Evolutionary conservation across 2,888 invertebrate genomes (phyloP), one percentile per base, ranked within the genome.

Genomic region (Anoplius nigerrimus): DNA sequence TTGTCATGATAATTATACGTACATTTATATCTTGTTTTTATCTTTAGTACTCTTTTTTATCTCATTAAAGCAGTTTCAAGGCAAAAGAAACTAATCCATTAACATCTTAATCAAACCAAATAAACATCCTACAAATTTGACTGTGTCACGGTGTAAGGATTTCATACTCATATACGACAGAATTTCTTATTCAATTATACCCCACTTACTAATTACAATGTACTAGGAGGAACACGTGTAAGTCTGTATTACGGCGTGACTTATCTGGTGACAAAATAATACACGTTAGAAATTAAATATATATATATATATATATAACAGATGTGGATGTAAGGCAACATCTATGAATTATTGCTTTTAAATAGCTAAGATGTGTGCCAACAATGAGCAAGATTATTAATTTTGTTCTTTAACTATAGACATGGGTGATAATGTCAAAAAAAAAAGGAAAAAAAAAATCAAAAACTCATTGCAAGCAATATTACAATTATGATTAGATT

Each of bases 221-320:
- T 59, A 67, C 48, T 22, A 66, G 27, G 64, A 62, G 51, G 56
- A 34, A 60, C 54, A 62, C 54, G 56, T 46, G 61, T 61, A 69
- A 51, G 53, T 46, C 54, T 34, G 18, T 66, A 51, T 58, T 53
- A 18, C 21, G 15, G 24, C 53, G 8, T 61, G 27, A 60, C 60
- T 60, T 60, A 57, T 57, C 43, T 52, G 3, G 24, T 62, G 67
- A 63, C 34, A 61, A 62, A 73, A 59, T 59, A 48, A 53, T 57
- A 60, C 42, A 42, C n/a, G 22, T 64, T 59, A 53, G 21, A 69
- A 69, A 72, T 60, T 63, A 69, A 72, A 70, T 13, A 34, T 57
- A 62, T 48, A 67, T 46, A 13, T 52, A 70, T 13, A 34, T 57
- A 62, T 48, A 67, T 46, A 13, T 52, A 61, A 66, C 46, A 55